Evolutionary conservation across 2,888 invertebrate genomes (phyloP), one percentile per base, ranked within the genome.

Genomic region (Hirtodrosophila duncani): DNA sequence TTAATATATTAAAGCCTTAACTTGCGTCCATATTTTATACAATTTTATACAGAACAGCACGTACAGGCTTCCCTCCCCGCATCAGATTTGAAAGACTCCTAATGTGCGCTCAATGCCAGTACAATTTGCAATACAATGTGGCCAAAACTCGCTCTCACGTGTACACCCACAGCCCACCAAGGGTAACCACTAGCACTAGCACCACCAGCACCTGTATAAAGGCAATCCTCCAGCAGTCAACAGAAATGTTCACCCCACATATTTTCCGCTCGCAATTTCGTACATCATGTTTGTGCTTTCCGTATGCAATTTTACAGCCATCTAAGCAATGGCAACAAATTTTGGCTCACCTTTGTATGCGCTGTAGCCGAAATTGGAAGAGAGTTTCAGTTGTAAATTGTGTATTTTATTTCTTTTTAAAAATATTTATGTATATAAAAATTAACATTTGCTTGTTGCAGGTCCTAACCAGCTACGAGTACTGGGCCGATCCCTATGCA

Each of bases 281-380:
- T 44, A 24, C 39, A 23, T 48, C 58, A 37, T 41, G 62, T 33
- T 62, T 55, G 33, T 45, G 51, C 60, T 56, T 56, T 59, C 60
- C 59, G 60, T 60, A 59, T 56, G 60, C 67, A 70, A 67, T 67
- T 67, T 67, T 55, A 49, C 63, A 59, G 70, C 38, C 58, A 66
- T 62, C 63, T 69, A 62, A 62, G 57, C 63, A 67, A 49, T 48
- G 46, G 45, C 57, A 62, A 70, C 51, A 59, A 60, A 66, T 57
- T 69, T 49, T 44, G 34, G 50, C 39, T 20, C 39, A 50, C 51
- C 60, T 60, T 11, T 33, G 16, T 33, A n/a, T n/a, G 6, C 8
- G 14, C 31, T 14, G 13, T 16, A 5, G 7, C 9, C 18, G 2
- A n/a, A n/a, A n/a, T n/a, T n/a, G n/a, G n/a, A n/a, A n/a, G n/a